Evolutionary conservation across 2,113 vertebrate species (phyloP).

Genomic region (Alethe diademata): DNA sequence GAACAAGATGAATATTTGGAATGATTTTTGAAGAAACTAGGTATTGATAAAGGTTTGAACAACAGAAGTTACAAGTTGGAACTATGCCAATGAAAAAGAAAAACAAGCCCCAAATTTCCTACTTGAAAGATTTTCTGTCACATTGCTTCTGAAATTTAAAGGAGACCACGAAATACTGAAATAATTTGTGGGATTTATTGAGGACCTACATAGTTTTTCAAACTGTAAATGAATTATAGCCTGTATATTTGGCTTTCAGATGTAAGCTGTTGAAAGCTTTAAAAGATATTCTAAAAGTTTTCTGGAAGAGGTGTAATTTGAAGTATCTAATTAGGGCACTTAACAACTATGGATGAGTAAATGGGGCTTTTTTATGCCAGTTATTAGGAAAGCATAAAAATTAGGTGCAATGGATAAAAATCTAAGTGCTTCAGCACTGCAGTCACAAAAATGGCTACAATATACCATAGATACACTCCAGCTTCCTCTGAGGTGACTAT

Average conservation of each 20-base stretch:
- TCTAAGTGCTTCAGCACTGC: background rate
- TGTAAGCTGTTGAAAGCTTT: background rate
- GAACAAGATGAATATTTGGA: background rate
- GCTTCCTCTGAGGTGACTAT: background rate
- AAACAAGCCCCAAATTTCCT: background rate
- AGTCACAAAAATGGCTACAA: background rate
- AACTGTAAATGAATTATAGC: background rate
- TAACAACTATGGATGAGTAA: background rate
- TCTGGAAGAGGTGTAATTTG: background rate
- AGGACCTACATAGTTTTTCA: background rate
- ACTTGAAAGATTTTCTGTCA: background rate
- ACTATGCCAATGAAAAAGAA: background rate
- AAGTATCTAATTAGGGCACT: background rate
- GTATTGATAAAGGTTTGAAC: background rate
- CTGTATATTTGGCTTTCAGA: background rate
- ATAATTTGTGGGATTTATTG: background rate
- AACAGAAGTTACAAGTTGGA: background rate
- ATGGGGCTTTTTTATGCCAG: background rate
- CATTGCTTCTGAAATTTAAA: background rate
- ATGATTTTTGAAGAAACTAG: background rate
- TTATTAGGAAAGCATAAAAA: background rate
- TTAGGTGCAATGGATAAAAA: background rate
- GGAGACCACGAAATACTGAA: background rate
- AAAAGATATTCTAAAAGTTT: background rate
- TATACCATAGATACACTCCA: background rate